Base-by-base conservation (phyloP, 1,140 invertebrate genomes). In the Neomicropteryx cornuta region DNA sequence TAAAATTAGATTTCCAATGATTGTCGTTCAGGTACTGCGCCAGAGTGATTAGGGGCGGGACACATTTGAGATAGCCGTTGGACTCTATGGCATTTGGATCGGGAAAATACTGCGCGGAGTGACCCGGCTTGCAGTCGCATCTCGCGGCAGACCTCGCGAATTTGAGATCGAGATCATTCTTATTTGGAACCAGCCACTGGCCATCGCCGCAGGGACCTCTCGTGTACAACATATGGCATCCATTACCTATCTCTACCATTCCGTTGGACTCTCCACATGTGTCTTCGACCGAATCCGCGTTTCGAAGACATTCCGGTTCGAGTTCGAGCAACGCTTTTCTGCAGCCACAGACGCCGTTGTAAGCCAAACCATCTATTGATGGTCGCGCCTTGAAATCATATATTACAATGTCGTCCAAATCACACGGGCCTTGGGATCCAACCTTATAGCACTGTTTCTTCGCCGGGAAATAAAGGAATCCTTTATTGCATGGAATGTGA, bases 271-370 rank as follows among this genome's bases (percentile, higher is more conserved):
- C 59, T 4, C 73, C 70, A 44, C 79, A 82, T 6, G 62, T 50
- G 49, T 55, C 56, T 27, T 55, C 53, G 55, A 64, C 53, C 11
- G 56, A 49, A 21, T 20, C 2, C 11, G 11, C 2, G 33, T 8
- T 22, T 13, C 39, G 16, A 8, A 31, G 20, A 27, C 41, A 24
- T n/a, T 37, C 18, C 30, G 13, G 14, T 35, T 36, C 29, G 41
- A 20, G 14, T 28, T 21, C 16, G 39, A 32, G 3, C 36, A 5
- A 36, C 50, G 56, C 49, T 2, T 55, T 70, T 0, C 69, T 72
- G 47, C 83, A 87, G 3, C 75, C 79, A 43, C 85, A 88, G 3
- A 83, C 71, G 1, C 83, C 84, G 38, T 83, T 82, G 49, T 85
- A 86, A n/a, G 82, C 81, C 14, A 87, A 71, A 0, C 83, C 84